Conservation (phyloP, 37 sponge, comb jelly and placozoan genomes). For the Beroe ovata region DNA sequence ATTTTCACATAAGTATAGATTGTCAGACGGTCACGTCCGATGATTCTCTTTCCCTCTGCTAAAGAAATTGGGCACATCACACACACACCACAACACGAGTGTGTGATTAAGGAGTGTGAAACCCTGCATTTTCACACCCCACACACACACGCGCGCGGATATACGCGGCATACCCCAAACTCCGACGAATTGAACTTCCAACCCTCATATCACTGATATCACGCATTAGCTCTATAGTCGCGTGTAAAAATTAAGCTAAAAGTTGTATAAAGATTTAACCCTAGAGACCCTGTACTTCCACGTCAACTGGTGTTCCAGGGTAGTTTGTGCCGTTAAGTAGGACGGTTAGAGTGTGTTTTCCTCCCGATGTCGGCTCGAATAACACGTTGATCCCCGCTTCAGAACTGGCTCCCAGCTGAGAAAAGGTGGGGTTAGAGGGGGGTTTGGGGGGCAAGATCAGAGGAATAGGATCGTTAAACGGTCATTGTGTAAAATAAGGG, state of each 20-base stretch:
- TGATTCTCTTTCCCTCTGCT: not conserved
- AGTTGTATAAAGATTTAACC: constrained; percentile 6
- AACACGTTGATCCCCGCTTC: constrained; percentile 54
- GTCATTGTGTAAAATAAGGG: no score
- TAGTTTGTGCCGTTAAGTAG: constrained; percentile 30
- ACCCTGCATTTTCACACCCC: not conserved
- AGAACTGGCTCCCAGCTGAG: constrained; percentile 44
- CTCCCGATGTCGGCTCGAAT: constrained; percentile 34
- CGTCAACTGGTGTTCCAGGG: constrained; percentile 56
- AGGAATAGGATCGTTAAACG: no score
- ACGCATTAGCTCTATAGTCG: no score
- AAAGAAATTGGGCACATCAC: no score
- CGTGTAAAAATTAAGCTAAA: no score
- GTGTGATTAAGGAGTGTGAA: not conserved
- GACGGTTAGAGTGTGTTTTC: constrained; percentile 66
- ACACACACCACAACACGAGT: no score
- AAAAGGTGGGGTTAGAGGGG: no score
- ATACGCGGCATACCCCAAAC: no score
- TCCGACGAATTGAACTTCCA: no score
- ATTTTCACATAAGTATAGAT: not conserved
- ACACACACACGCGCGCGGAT: no score
- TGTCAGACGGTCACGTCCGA: not conserved
- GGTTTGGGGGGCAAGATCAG: no score
- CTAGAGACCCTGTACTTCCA: constrained; percentile 63
- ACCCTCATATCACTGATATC: no score